These are phyloP conservation scores for Caenorhabditis japonica DNA, from an alignment of 2,888 invertebrate species.

Conservation along the genomic window DNA sequence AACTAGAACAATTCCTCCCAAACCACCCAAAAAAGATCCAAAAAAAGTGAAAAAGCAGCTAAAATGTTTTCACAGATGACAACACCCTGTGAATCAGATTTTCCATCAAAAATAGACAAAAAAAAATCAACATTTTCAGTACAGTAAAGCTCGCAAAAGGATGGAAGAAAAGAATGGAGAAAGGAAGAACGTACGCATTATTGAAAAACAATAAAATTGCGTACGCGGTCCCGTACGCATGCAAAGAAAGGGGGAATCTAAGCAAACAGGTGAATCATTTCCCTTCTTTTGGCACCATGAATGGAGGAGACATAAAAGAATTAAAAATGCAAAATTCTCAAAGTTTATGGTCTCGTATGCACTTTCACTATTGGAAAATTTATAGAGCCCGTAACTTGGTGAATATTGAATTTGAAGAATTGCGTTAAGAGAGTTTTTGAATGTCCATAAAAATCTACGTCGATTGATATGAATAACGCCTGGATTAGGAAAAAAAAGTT, in stretches of 20 bases:
- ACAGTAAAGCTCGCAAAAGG: constrained; percentile 10
- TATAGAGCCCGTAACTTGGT: too few relatives aligned
- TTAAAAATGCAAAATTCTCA: background rate
- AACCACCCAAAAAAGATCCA: background rate
- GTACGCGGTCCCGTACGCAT: background rate
- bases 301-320: background rate
- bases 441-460: too few relatives aligned
- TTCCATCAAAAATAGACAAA: background rate
- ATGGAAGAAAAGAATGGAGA: background rate
- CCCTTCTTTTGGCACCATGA: background rate
- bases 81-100: background rate
- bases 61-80: background rate
- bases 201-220: constrained; percentile 40
- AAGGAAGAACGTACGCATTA: constrained; percentile 10
- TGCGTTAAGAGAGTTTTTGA: too few relatives aligned
- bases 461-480: too few relatives aligned
- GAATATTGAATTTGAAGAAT: too few relatives aligned
- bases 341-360: background rate
- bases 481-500: too few relatives aligned
- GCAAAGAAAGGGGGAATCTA: constrained; percentile 1
- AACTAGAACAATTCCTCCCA: background rate
- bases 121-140: background rate
- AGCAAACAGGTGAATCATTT: constrained; percentile 4
- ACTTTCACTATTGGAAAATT: too few relatives aligned
- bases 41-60: background rate